Evolutionary conservation across 2,888 invertebrate species (phyloP).

Genomic region (Drosophila tanythrix): DNA sequence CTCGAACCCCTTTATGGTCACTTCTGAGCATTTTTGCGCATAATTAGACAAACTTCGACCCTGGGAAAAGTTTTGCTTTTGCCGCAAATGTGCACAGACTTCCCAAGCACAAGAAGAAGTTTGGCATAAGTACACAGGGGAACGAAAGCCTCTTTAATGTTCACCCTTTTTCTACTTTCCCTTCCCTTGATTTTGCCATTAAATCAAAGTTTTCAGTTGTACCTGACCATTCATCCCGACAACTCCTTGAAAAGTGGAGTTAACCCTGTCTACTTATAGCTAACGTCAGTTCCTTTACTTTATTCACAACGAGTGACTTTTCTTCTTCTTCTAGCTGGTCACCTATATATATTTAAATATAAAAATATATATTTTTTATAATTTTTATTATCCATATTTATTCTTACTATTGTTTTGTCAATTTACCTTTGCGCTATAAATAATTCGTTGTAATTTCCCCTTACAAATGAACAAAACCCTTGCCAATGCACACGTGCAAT

Average conservation of each 20-base stretch:
- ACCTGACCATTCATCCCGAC: constrained; percentile 3
- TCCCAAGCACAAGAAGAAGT: constrained; percentile 24
- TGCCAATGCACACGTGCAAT: constrained; percentile 7
- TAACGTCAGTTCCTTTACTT: too few species aligned
- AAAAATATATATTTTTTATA: too few species aligned
- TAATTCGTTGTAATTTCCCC: constrained; percentile 3
- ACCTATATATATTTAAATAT: neutral
- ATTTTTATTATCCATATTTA: neutral
- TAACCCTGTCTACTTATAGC: too few species aligned
- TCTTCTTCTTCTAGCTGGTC: too few species aligned
- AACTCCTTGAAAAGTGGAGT: neutral
- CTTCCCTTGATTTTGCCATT: neutral
- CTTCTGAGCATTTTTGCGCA: constrained; percentile 73
- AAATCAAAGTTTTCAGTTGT: constrained; percentile 14
- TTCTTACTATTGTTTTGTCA: neutral
- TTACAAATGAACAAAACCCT: neutral
- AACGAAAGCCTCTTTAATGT: constrained; percentile 25
- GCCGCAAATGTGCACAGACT: constrained; percentile 63
- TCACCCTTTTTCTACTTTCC: neutral
- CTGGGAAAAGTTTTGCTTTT: constrained; percentile 52
- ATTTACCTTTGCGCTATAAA: too few species aligned
- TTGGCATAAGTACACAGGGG: constrained; percentile 16
- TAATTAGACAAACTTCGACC: constrained; percentile 73
- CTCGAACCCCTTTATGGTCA: constrained; percentile 68
- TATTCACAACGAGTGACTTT: too few species aligned